These are phyloP conservation scores for Drosophila baimaii DNA, from an alignment of 1,140 invertebrate species.

Conservation along the genomic window DNA sequence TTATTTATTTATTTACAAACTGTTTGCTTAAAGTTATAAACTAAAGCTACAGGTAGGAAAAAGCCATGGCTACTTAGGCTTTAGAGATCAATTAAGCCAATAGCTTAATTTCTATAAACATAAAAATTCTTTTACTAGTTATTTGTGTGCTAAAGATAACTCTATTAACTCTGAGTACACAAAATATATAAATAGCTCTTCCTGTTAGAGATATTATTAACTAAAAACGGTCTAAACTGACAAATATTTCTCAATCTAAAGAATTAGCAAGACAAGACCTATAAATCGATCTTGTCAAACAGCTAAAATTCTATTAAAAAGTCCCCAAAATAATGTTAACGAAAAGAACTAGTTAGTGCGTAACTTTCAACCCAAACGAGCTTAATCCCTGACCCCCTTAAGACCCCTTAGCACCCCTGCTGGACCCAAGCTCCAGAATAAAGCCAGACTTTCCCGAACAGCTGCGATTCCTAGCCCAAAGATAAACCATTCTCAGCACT, in stretches of 20 bases:
- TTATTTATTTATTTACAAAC: too few relatives aligned
- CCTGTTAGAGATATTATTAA: neutral
- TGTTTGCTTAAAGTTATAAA: too few relatives aligned
- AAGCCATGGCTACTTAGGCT: too few relatives aligned
- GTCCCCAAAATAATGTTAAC: rapidly evolving
- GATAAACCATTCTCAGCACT: conserved; percentile 29
- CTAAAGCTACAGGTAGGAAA: too few relatives aligned
- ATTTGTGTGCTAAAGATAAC: neutral
- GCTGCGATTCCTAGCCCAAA: conserved; percentile 22
- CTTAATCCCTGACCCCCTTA: conserved; percentile 7
- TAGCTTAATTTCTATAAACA: neutral
- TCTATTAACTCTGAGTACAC: neutral
- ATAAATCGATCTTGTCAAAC: neutral
- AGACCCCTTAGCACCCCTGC: conserved; percentile 12
- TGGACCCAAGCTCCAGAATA: conserved; percentile 4
- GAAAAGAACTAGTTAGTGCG: neutral
- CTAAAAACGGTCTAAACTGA: neutral
- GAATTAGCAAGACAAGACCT: neutral
- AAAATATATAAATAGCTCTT: neutral
- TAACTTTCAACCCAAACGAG: neutral
- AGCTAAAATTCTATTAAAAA: neutral
- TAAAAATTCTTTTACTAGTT: neutral
- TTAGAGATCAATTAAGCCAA: too few relatives aligned
- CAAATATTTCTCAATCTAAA: neutral
- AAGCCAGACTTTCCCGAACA: conserved; percentile 1